Evolutionary conservation across 2,888 invertebrate species (phyloP).

Genomic region (Drosophila picticornis): DNA sequence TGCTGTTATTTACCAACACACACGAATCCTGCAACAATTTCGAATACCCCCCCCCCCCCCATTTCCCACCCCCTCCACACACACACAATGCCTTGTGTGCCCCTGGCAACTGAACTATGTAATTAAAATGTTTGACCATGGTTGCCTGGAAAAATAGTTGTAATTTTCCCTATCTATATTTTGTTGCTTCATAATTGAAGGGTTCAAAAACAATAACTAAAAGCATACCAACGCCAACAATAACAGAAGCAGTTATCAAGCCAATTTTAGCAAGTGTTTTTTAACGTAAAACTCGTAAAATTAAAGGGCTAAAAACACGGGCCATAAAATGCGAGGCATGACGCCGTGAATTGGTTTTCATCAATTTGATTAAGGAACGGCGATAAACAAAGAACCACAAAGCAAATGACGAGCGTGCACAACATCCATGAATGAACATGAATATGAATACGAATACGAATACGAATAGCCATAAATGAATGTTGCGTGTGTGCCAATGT

Average conservation of each 20-base stretch:
- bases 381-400: slow-evolving; percentile 9
- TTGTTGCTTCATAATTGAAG: slow-evolving; percentile 34
- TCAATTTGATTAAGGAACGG: slow-evolving; percentile 31
- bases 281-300: slow-evolving; percentile 21
- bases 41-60: slow-evolving; percentile 8
- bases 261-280: slow-evolving; percentile 24
- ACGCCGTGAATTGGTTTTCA: slow-evolving; percentile 39
- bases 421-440: slow-evolving; percentile 40
- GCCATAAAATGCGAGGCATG: slow-evolving; percentile 9
- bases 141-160: slow-evolving; percentile 35
- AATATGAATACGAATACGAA: slow-evolving; percentile 36
- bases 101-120: slow-evolving; percentile 48
- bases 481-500: slow-evolving; percentile 32
- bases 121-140: slow-evolving; percentile 69
- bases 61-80: too few relatives aligned
- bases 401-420: slow-evolving; percentile 13
- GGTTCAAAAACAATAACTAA: slow-evolving; percentile 54
- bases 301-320: background rate
- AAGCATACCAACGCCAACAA: slow-evolving; percentile 31
- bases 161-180: slow-evolving; percentile 6
- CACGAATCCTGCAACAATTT: slow-evolving; percentile 18
- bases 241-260: slow-evolving; percentile 29
- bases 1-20: slow-evolving; percentile 15
- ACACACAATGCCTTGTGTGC: background rate
- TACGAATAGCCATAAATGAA: slow-evolving; percentile 44